Conservation (phyloP, 2,888 invertebrate genomes). For the Acleris emargana region DNA sequence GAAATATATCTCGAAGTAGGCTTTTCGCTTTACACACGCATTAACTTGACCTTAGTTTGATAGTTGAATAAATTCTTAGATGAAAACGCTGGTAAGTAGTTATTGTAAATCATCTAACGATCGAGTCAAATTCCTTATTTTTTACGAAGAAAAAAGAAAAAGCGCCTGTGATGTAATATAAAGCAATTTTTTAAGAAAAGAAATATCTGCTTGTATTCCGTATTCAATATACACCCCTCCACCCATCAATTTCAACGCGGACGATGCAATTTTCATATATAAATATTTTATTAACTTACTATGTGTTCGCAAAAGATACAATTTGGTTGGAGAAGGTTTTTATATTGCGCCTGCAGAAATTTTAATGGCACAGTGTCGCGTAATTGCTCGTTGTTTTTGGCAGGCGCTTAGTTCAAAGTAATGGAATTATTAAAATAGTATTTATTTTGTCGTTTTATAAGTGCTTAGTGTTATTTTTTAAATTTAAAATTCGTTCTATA, state of each 20-base stretch:
- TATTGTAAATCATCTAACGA: no score
- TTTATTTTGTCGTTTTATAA: background rate
- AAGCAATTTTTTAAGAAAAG: constrained; percentile 16
- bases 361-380: constrained; percentile 18
- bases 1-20: no score
- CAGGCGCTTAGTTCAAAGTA: constrained; percentile 7
- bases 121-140: no score
- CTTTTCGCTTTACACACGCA: no score
- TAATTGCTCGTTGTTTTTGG: constrained; percentile 12
- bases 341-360: constrained; percentile 20
- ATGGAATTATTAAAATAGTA: background rate
- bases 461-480: no score
- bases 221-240: constrained; percentile 27
- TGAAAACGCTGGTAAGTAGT: no score
- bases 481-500: no score
- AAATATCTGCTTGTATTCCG: constrained; percentile 11
- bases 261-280: constrained; percentile 47
- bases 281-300: constrained; percentile 45
- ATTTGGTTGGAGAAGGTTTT: no score
- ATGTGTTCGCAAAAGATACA: background rate
- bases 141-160: background rate
- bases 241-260: constrained; percentile 32
- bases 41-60: no score
- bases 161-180: background rate
- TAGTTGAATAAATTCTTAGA: no score